Evolutionary conservation across 2,113 vertebrate species (phyloP).

Genomic region (Capra hircus): DNA sequence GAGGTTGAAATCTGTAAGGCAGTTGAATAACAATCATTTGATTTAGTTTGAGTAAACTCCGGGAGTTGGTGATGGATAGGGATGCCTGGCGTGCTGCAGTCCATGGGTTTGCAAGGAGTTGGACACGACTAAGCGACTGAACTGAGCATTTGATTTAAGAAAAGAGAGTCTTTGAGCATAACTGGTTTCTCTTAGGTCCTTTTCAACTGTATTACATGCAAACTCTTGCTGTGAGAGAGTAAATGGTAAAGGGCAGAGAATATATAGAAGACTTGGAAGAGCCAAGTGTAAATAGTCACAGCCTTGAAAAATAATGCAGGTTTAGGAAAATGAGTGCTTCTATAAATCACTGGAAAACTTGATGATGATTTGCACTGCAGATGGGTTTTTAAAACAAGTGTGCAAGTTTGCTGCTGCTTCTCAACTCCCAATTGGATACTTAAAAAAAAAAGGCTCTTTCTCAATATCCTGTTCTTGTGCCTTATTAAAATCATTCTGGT

Average conservation of each 20-base stretch:
- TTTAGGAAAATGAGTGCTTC: not conserved
- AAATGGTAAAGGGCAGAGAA: not conserved
- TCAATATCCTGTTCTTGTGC: slow-evolving; percentile 56
- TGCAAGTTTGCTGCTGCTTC: not conserved
- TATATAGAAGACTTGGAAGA: not conserved
- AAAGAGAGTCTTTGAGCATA: not conserved
- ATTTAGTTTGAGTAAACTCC: not conserved
- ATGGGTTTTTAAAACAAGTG: not conserved
- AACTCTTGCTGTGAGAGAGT: not conserved
- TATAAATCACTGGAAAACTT: not conserved
- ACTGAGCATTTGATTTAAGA: not conserved
- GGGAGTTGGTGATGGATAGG: not conserved
- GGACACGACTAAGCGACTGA: not conserved
- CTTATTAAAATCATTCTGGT: slow-evolving; percentile 29
- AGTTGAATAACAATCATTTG: not conserved
- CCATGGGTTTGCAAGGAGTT: not conserved
- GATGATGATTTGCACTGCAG: not conserved
- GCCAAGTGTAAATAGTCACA: not conserved
- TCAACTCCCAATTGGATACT: slow-evolving; percentile 20
- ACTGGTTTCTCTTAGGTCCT: not conserved
- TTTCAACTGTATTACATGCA: not conserved
- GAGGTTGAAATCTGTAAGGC: not conserved
- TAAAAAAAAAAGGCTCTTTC: slow-evolving; percentile 19
- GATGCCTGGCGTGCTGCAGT: not conserved
- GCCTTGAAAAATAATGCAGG: not conserved